Conservation (phyloP, 2,888 invertebrate species). For the Drosophila conformis region DNA sequence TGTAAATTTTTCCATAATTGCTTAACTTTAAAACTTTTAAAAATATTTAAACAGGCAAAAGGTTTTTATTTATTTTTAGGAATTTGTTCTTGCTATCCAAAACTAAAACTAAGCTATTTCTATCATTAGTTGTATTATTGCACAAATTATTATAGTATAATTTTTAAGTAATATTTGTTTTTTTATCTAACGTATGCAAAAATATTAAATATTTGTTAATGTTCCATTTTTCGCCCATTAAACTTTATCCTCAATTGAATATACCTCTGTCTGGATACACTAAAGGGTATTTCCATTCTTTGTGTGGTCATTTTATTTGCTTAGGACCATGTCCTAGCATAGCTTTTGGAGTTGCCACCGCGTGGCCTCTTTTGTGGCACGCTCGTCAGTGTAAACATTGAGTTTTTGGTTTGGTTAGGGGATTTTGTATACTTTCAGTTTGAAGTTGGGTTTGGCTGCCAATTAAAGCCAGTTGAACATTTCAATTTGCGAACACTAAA, state of each 20-base stretch:
- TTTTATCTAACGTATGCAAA: neutral
- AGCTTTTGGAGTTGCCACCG: slow-evolving; percentile 36
- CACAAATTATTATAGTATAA: neutral
- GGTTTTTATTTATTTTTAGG: neutral
- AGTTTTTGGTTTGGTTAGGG: slow-evolving; percentile 34
- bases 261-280: neutral
- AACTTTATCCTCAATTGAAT: neutral
- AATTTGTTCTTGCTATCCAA: neutral
- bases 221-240: neutral
- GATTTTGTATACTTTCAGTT: slow-evolving; percentile 5
- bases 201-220: neutral
- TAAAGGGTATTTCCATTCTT: slow-evolving; percentile 31
- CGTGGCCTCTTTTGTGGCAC: slow-evolving; percentile 57
- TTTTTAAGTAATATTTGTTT: neutral
- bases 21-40: neutral
- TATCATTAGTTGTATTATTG: neutral
- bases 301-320: slow-evolving; percentile 62
- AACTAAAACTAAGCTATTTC: neutral
- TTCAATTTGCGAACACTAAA: slow-evolving; percentile 47
- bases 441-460: slow-evolving; percentile 18
- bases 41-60: neutral
- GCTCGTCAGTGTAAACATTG: slow-evolving; percentile 63
- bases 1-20: neutral
- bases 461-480: slow-evolving; percentile 47
- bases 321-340: slow-evolving; percentile 58